Evolutionary conservation across 2,888 invertebrate genomes (phyloP).

Genomic region (Aproaerema taeniolella): DNA sequence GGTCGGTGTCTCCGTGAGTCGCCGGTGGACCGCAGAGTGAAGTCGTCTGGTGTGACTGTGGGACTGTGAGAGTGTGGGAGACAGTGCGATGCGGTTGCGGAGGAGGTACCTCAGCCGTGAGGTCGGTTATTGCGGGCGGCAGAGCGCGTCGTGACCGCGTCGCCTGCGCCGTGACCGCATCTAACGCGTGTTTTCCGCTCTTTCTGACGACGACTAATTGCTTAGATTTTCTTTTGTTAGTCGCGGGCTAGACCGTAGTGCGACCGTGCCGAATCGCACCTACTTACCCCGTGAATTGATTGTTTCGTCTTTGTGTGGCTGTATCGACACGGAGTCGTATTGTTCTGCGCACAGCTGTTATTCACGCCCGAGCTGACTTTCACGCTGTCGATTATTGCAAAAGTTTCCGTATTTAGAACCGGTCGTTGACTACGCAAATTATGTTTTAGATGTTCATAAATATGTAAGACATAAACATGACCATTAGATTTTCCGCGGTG

Average conservation of each 20-base stretch:
- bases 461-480: slow-evolving; percentile 6
- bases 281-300: slow-evolving; percentile 76
- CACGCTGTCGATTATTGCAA: slow-evolving; percentile 64
- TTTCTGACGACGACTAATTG: slow-evolving; percentile 77
- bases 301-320: slow-evolving; percentile 73
- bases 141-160: slow-evolving; percentile 44
- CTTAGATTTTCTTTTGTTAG: slow-evolving; percentile 77
- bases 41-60: background rate
- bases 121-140: slow-evolving; percentile 23
- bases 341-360: slow-evolving; percentile 66
- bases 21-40: background rate
- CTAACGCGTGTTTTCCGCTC: slow-evolving; percentile 76
- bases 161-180: slow-evolving; percentile 61
- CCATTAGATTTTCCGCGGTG: slow-evolving; percentile 3
- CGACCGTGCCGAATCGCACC: slow-evolving; percentile 72
- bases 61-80: slow-evolving; percentile 3
- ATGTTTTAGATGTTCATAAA: slow-evolving; percentile 12
- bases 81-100: slow-evolving; percentile 6
- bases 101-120: slow-evolving; percentile 18
- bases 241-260: slow-evolving; percentile 67
- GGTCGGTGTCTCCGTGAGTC: slow-evolving; percentile 17
- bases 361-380: slow-evolving; percentile 67
- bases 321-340: slow-evolving; percentile 72
- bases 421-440: slow-evolving; percentile 23
- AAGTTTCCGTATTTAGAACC: slow-evolving; percentile 58